Base-by-base conservation (phyloP, 2,888 invertebrate species). In the Macrophya alboannulata region DNA sequence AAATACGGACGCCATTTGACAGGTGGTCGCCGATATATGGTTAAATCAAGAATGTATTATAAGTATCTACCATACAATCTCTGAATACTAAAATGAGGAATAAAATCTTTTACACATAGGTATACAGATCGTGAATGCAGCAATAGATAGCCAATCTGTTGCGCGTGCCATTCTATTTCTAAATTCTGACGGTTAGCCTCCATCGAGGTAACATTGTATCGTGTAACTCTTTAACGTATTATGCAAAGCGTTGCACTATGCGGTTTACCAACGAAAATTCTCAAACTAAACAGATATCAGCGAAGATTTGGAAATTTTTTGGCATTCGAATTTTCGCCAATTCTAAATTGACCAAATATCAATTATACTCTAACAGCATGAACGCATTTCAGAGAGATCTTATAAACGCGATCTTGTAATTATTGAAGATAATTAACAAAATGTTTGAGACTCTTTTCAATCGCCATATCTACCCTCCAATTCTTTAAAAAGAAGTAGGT, bases 131-230 rank as follows among this genome's bases (percentile, higher is more conserved):
- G 25, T 31, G 12, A 74, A 74, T n/a, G 37, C 43, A 31, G 25
- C 51, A 37, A 55, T 77, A 77, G 31, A 55, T 43, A 77, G 77
- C 77, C 37, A 77, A 21, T 77, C 77, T 15, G n/a, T 77, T n/a
- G 55, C 77, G 77, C 37, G 77, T 77, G 77, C 51, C 31, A 77
- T 77, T 77, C 55, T 55, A 77, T 55, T 55, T 77, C 51, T 31
- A 55, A 31, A 31, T 77, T 55, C 25, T 77, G 8, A 55, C 55
- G 55, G 6, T 25, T 55, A 55, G 55, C 17, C 31, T 25, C 55
- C 55, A 77, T 55, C 55, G 37, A 77, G 77, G 55, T 77, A 48
- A 76, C 76, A 31, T 31, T 55, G 51, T n/a, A 17, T 37, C 37
- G 10, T 37, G 37, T 55, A 55, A 76, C 48, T 12, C 48, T 76